A percentile compares a stretch with the other conserved stretches of the same genome.
These are phyloP conservation scores for Chrysochloris asiatica DNA, from an alignment of 2,113 vertebrate genomes.

Conservation along the genomic window DNA sequence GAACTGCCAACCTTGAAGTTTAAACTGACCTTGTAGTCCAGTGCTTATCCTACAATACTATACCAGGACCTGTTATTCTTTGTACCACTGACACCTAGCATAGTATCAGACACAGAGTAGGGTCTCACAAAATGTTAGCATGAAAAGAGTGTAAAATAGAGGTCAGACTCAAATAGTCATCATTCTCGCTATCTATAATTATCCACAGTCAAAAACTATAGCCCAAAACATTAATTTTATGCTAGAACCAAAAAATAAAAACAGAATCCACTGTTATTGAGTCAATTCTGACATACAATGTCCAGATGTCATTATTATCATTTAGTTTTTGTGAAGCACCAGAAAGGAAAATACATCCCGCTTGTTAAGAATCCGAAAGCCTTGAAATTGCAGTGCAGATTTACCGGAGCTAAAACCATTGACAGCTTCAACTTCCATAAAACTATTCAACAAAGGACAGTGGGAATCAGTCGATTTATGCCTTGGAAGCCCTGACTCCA, in stretches of 20 bases:
- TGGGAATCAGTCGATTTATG: slow-evolving; percentile 10
- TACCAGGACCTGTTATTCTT: neutral
- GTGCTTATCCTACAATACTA: too few relatives aligned
- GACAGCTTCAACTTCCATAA: neutral
- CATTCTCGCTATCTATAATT: neutral
- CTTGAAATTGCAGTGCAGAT: neutral
- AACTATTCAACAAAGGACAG: slow-evolving; percentile 15
- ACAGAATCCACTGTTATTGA: neutral
- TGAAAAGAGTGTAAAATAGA: neutral
- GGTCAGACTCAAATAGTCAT: neutral
- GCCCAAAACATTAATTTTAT: neutral
- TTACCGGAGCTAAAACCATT: neutral
- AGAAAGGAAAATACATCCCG: neutral
- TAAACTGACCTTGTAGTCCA: too few relatives aligned
- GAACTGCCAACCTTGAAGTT: too few relatives aligned
- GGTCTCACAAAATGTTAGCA: neutral
- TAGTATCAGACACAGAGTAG: neutral
- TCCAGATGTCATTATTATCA: neutral
- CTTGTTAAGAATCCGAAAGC: neutral
- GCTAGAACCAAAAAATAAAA: neutral
- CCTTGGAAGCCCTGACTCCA: slow-evolving; percentile 18
- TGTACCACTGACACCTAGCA: too few relatives aligned
- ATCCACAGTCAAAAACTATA: neutral
- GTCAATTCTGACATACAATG: neutral
- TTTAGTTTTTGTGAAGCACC: neutral